These are phyloP conservation scores for Anthonomus grandis DNA, from an alignment of 1,140 invertebrate species.

Conservation along the genomic window DNA sequence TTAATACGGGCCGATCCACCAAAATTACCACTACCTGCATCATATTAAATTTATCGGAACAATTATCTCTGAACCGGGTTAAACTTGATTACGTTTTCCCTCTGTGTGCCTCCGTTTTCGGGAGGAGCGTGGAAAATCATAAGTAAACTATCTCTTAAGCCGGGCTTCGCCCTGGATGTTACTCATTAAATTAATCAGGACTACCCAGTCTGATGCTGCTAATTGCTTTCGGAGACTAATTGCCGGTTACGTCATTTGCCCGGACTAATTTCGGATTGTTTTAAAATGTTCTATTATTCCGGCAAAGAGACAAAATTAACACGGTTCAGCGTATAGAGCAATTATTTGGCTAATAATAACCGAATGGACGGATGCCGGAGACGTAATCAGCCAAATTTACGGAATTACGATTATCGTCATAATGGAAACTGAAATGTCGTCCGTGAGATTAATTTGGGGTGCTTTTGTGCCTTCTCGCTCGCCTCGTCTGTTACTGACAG, in stretches of 20 bases:
- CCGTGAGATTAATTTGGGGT: conserved; percentile 35
- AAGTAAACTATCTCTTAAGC: background rate
- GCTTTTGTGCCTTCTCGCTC: conserved; percentile 31
- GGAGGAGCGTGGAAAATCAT: background rate
- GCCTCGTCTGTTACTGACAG: conserved; percentile 37
- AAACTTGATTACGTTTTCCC: background rate
- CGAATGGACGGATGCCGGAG: conserved; percentile 4
- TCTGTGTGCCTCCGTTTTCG: background rate
- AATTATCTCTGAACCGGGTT: conserved; percentile 1
- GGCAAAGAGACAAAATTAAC: too few relatives aligned
- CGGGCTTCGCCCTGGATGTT: too few relatives aligned
- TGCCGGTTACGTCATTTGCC: background rate
- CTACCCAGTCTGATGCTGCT: too few relatives aligned
- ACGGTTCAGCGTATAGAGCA: too few relatives aligned
- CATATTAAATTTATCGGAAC: conserved; percentile 2
- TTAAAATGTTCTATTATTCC: too few relatives aligned
- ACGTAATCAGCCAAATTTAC: conserved; percentile 11
- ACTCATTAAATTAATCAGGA: conserved; percentile 3
- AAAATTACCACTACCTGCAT: background rate
- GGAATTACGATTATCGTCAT: conserved; percentile 13
- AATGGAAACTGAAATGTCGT: conserved; percentile 34
- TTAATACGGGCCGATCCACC: too few relatives aligned
- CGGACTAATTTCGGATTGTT: background rate
- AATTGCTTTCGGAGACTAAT: background rate
- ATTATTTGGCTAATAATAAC: background rate